Evolutionary conservation across 1,140 invertebrate genomes (phyloP), one percentile per base, ranked within the genome.

Genomic region (Ladona fulva): DNA sequence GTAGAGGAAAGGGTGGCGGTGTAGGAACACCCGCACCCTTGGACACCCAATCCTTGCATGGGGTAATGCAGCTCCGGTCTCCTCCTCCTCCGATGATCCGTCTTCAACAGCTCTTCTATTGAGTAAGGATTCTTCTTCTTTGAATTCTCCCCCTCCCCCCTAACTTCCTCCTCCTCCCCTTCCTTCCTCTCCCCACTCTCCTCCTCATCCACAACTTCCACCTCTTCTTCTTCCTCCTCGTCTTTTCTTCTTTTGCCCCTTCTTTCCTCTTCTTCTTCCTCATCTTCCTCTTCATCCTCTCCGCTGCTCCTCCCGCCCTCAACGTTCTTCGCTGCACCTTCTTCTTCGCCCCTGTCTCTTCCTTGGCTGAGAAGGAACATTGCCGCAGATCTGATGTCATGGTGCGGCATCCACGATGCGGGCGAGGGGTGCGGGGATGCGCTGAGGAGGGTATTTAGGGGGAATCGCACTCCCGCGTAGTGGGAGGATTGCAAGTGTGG

Each of bases 121-220:
- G 93, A 94, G 82, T 95, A 95, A 0, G 93, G 92, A 84, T 94
- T 95, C 75, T 90, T 89, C 83, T 93, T 94, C 80, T 89, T 90
- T 52, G 81, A 80, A 5, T 81, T 82, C 8, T 59, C 76, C 6
- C 29, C 29, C 29, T 37, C 29, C 29, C 11, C 10, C 37, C n/a
- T 76, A 0, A 22, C 22, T 14, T 22, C 74, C 12, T 14, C 12
- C 22, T 74, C 25, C 81, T 73, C 79, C 7, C 59, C 44, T 29
- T 74, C 52, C 8, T 73, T 74, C 42, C 79, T 76, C 78, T 76
- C 25, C 14, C 29, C 11, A 79, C 78, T 37, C 75, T 78, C 37
- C 78, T 75, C 29, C 44, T 42, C 42, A 80, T 66, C 44, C 19
- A 24, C 6, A 14, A n/a, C 7, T 19, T 74, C 76, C 81, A 82